A percentile compares a stretch with the other conserved stretches of the same genome.
Evolutionary conservation across 2,113 vertebrate species (phyloP).

Genomic region (Microtus ochrogaster): DNA sequence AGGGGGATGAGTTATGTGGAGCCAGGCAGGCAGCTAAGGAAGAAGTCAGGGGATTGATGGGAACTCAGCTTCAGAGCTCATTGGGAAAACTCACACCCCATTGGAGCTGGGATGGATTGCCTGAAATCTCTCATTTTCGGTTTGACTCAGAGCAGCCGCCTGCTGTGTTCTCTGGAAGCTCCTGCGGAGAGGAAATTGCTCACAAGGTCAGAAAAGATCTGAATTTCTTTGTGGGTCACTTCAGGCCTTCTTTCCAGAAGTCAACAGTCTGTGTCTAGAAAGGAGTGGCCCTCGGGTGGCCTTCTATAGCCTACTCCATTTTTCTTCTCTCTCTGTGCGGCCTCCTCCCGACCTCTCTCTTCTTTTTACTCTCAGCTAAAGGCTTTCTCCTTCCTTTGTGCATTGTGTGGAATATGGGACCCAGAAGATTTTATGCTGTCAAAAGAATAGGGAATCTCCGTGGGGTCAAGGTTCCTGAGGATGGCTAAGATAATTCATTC

Average conservation of each 20-base stretch:
- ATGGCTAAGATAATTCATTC: not conserved
- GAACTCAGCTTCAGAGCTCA: constrained; percentile 42
- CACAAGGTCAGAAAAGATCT: constrained; percentile 16
- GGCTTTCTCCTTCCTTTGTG: not conserved
- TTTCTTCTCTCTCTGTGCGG: not conserved
- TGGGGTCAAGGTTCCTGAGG: constrained; percentile 8
- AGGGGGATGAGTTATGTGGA: constrained; percentile 16
- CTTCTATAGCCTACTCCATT: not conserved
- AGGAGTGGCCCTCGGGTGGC: not conserved
- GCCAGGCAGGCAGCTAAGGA: not conserved
- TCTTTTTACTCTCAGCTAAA: not conserved
- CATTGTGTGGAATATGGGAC: not conserved
- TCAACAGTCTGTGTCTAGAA: not conserved
- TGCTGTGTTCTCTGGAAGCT: not conserved
- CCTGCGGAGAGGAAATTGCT: constrained; percentile 6
- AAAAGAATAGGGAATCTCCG: not conserved
- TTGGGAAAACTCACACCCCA: constrained; percentile 55
- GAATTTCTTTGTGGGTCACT: not conserved
- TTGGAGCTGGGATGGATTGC: constrained; percentile 57
- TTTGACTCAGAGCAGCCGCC: constrained; percentile 56
- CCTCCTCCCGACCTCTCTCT: not conserved
- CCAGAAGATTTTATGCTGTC: not conserved
- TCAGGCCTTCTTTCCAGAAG: constrained; percentile 2
- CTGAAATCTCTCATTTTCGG: constrained; percentile 55
- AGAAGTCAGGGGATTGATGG: not conserved